Conservation (phyloP, 2,797 vertebrate species). For the Emys orbicularis region DNA sequence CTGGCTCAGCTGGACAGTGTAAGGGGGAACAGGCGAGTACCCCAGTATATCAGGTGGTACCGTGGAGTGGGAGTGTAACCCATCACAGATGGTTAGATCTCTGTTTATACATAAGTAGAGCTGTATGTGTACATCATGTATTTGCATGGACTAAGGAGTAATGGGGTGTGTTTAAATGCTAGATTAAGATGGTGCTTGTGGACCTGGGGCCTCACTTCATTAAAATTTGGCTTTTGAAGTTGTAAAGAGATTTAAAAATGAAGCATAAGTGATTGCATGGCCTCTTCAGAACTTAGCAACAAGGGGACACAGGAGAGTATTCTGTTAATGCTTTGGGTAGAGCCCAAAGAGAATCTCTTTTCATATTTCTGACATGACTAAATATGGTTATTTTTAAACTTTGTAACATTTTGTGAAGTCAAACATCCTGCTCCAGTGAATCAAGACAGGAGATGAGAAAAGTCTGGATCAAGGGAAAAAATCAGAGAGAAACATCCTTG, state of each 20-base stretch:
- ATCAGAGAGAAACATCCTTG: neutral
- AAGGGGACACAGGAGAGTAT: neutral
- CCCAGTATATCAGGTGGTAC: no score
- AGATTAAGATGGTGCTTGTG: neutral
- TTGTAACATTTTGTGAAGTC: neutral
- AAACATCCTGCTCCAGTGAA: neutral
- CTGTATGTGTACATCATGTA: neutral
- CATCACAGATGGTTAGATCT: neutral
- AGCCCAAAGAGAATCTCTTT: neutral
- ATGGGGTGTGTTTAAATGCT: neutral
- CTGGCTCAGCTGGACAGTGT: no score
- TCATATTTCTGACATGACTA: neutral
- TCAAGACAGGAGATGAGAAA: neutral
- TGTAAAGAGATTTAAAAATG: neutral
- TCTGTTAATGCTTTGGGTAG: neutral
- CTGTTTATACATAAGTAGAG: neutral
- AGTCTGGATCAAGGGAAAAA: neutral
- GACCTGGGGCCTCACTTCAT: neutral
- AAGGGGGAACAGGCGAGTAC: no score
- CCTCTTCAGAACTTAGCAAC: neutral
- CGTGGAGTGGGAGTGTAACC: no score
- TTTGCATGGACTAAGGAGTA: neutral
- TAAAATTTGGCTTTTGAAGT: neutral
- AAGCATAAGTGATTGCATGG: neutral
- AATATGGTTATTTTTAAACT: neutral